Base-by-base conservation (phyloP, 2,113 vertebrate species). In the Mesoclemmys tuberculata region DNA sequence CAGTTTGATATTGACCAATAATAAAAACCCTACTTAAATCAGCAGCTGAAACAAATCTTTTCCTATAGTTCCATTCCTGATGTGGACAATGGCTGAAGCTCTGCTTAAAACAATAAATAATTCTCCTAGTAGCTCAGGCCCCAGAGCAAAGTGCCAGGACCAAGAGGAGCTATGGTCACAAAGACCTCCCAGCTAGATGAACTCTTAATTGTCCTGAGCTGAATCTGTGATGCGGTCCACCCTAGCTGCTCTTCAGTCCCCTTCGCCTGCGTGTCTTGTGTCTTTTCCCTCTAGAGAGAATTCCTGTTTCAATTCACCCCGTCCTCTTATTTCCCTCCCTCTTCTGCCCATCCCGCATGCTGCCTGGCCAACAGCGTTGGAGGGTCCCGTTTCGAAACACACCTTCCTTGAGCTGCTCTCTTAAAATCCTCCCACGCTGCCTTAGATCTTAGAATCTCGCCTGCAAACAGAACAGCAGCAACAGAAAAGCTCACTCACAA, bases 301-400 rank as follows among this genome's bases (percentile, higher is more conserved):
- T 19, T 71, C 64, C 35, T 71, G 35, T 71, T 71, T 71, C 64
- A 71, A 5, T n/a, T 71, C 41, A 14, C 85, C 21, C 22, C 35
- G 38, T 68, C 16, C 35, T 5, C 5, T 35, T 61, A 18, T 18
- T 21, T 41, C 41, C 38, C 44, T 64, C 4, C 9, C 78, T 22
- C 27, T 52, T 22, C 94, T 48, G 2, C 35, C 24, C 21, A 0
- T 61, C 75, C 55, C 1, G 0, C 44, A 86, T 2, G 18, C 16
- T 68, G 64, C 64, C 64, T 68, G n/a, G 18, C 35, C 21, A 35
- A 21, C 35, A 19, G 35, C 64, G 19, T 21, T 68, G 64, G 64
- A 68, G 35, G 18, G 35, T n/a, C 35, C 18, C n/a, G 38, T 38
- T 71, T 71, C 21, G n/a, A 21, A 38, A 71, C 5, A 19, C 64